Percentiles rank a stretch among this genome's conserved stretches.
Conservation (phyloP, 1,140 invertebrate species). For the Olivierus martensii region DNA sequence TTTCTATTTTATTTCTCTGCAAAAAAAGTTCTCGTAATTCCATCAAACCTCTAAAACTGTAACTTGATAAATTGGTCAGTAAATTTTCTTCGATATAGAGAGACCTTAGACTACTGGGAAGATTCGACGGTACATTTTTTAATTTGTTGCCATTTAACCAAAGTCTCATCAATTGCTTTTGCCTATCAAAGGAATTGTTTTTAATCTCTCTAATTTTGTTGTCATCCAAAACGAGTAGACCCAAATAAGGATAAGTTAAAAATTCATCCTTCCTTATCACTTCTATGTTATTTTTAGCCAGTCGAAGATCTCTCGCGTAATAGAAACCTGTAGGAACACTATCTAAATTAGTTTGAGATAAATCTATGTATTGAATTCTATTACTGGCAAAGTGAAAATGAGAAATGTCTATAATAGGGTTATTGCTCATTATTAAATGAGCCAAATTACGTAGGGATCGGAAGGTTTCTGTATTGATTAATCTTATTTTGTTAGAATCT, state of each 20-base stretch:
- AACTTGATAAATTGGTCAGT: conserved; percentile 44
- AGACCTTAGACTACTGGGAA: conserved; percentile 45
- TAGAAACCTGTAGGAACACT: conserved; percentile 65
- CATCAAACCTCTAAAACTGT: conserved; percentile 51
- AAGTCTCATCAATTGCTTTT: conserved; percentile 60
- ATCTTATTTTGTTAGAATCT: conserved; percentile 54
- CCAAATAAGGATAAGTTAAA: conserved; percentile 71
- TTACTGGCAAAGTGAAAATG: too few relatives aligned
- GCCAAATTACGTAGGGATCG: too few relatives aligned
- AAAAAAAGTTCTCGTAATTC: conserved; percentile 53
- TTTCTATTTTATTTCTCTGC: conserved; percentile 46
- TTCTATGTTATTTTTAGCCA: conserved; percentile 60
- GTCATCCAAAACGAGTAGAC: conserved; percentile 60
- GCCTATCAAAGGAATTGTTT: conserved; percentile 66
- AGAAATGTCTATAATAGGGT: too few relatives aligned
- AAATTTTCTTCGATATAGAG: conserved; percentile 49
- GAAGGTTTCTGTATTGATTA: conserved; percentile 33
- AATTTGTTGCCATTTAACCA: conserved; percentile 62
- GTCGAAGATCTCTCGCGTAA: conserved; percentile 61
- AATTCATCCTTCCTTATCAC: conserved; percentile 63
- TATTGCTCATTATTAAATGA: too few relatives aligned
- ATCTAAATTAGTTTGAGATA: conserved; percentile 46
- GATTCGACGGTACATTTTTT: conserved; percentile 44
- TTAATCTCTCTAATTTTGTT: conserved; percentile 62
- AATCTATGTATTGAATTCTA: too few relatives aligned